Conservation (phyloP, 2,113 vertebrate genomes). For the Stomatorhinus ivindoensis region DNA sequence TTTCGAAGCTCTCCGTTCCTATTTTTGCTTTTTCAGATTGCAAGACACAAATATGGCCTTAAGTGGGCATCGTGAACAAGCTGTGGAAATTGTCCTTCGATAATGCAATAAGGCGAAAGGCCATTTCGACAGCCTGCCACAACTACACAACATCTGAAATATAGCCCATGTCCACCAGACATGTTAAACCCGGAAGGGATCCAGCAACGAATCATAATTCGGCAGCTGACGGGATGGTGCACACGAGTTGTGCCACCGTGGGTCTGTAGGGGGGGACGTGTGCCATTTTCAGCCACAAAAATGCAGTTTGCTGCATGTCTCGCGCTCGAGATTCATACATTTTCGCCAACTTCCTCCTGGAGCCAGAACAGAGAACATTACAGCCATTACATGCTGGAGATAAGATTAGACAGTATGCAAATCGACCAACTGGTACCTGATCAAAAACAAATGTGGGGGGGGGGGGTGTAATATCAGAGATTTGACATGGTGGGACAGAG, state of each 20-base stretch:
- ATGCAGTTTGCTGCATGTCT: not conserved
- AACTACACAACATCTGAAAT: not conserved
- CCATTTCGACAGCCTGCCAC: not conserved
- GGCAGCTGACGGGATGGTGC: not conserved
- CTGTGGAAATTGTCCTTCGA: not conserved
- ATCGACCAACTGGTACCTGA: slow-evolving; percentile 26
- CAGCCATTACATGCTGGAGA: slow-evolving; percentile 20
- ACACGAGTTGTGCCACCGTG: not conserved
- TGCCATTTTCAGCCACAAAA: not conserved
- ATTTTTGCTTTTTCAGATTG: not conserved
- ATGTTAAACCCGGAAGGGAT: not conserved
- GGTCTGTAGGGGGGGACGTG: not conserved
- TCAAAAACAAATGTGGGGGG: slow-evolving; percentile 22
- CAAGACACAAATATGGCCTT: not conserved
- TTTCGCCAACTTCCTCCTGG: not conserved
- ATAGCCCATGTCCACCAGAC: not conserved
- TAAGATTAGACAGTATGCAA: slow-evolving; percentile 42
- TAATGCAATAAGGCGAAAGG: not conserved
- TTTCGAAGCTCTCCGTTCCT: not conserved
- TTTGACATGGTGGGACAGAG: not conserved
- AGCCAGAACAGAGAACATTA: slow-evolving; percentile 22
- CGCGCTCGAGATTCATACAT: not conserved
- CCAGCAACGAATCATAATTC: not conserved
- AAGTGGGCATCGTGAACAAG: not conserved
- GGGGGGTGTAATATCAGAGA: not conserved